Base-by-base conservation (phyloP, 2,888 invertebrate species). In the Neoaliturus tenellus region DNA sequence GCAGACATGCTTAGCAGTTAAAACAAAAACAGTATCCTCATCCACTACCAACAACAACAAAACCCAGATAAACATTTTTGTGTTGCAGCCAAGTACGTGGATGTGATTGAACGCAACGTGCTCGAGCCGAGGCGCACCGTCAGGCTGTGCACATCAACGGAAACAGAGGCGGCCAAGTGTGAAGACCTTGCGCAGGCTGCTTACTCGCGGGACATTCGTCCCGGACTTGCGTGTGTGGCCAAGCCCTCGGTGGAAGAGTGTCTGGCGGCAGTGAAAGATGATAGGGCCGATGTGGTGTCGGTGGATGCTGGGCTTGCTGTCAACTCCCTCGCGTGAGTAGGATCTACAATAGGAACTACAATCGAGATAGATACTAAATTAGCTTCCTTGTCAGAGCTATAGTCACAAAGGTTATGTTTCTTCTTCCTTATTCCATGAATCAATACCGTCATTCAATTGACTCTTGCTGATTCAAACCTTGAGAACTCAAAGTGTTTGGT, bases 191-290 rank as follows among this genome's bases (percentile, higher is more conserved):
- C 93, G 0, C 92, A 92, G 84, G 95, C 95, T 39, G 95, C 96
- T 0, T 95, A 94, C 90, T 95, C 96, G 1, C 92, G 96, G 83
- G 95, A 96, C 88, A 94, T 96, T 58, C 92, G 96, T 6, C 98
- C 98, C 0, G 93, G 94, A 86, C 92, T 98, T 73, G 95, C 95
- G 88, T 98, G 98, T 89, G 91, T 95, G 0, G 91, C 92, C 85
- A 93, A 95, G 62, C 91, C 93, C 51, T 92, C 92, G 33, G 92
- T 93, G 71, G 93, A 93, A 12, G 93, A 92, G 41, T 97, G 96
- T 89, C 91, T 96, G 88, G 92, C 93, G 86, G 92, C 92, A 71
- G 93, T 96, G 12, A 92, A 93, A 88, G 93, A 94, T 86, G 94
- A 94, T 86, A 93, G 93, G 0, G 95, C 95, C 8, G 96, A 97